Evolutionary conservation across 2,888 invertebrate genomes (phyloP).

Genomic region (Leucophenga montana): DNA sequence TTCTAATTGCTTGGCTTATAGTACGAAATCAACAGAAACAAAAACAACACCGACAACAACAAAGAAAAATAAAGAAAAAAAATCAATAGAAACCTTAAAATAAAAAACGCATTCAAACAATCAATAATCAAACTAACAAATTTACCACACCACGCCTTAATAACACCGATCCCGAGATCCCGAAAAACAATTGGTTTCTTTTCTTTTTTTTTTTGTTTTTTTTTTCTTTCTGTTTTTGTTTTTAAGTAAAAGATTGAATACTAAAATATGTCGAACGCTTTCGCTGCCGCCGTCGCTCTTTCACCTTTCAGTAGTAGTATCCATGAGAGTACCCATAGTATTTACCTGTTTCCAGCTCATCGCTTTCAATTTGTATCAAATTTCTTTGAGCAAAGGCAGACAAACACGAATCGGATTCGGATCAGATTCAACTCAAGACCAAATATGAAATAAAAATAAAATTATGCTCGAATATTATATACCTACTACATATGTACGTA

Average conservation of each 20-base stretch:
- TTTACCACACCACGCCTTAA: constrained; percentile 19
- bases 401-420: not conserved
- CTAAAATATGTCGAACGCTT: no score
- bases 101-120: constrained; percentile 11
- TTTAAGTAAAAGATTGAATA: no score
- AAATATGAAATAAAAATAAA: no score
- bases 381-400: not conserved
- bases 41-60: not conserved
- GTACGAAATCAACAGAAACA: not conserved
- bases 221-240: no score
- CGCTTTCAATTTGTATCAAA: constrained; percentile 49
- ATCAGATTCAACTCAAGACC: no score
- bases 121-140: constrained; percentile 25
- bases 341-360: constrained; percentile 44
- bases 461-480: not conserved
- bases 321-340: not conserved
- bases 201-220: no score
- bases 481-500: no score
- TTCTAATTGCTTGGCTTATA: not conserved
- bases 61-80: constrained; percentile 8
- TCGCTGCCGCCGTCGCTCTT: not conserved
- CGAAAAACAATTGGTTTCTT: not conserved
- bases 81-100: not conserved
- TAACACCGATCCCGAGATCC: constrained; percentile 3
- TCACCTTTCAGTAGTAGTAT: not conserved